Evolutionary conservation across 2,888 invertebrate species (phyloP), one percentile per base, ranked within the genome.

Genomic region (Pterobdella sp.): DNA sequence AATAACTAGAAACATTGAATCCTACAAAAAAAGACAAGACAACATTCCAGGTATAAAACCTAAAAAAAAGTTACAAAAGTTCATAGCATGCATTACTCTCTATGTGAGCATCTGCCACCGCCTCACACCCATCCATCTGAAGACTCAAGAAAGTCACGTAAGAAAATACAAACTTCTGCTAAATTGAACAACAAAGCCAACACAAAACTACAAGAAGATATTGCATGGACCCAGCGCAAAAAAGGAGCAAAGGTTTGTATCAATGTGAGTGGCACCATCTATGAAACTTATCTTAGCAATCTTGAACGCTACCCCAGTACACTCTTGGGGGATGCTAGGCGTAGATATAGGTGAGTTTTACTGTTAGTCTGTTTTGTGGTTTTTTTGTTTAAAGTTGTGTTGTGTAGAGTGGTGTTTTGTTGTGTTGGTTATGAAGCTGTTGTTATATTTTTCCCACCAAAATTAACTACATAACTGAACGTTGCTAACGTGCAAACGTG

Each of bases 221-320:
- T 42, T 7, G 49, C 10, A 42, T 42, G 49, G 49, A 22, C 10
- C 7, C 10, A 42, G 22, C n/a, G n/a, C n/a, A n/a, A n/a, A n/a
- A n/a, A n/a, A n/a, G n/a, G n/a, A n/a, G n/a, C 60, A 22, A 69
- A 69, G 32, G 42, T 74, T 32, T 71, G 72, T 34, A 74, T 74
- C 67, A 74, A 74, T 37, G 74, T 74, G 49, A 74, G 74, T 31
- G 74, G 74, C 14, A 37, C 63, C 10, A 35, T 72, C 42, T 63
- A 64, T n/a, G 74, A 74, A 52, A 74, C 74, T 31, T 63, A 69
- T 2, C 74, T 74, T 10, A 31, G 63, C n/a, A 74, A 71, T 14
- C 71, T 74, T 36, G 64, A 63, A 31, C 18, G 68, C 31, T 73
- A 68, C 60, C 73, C 73, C 1, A 37, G 69, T 69, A 73, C 73